A percentile compares a stretch with the other conserved stretches of the same genome.
phyloP scores from a whole-genome alignment of 2,113 vertebrate genomes.

The Lepus europaeus region DNA sequence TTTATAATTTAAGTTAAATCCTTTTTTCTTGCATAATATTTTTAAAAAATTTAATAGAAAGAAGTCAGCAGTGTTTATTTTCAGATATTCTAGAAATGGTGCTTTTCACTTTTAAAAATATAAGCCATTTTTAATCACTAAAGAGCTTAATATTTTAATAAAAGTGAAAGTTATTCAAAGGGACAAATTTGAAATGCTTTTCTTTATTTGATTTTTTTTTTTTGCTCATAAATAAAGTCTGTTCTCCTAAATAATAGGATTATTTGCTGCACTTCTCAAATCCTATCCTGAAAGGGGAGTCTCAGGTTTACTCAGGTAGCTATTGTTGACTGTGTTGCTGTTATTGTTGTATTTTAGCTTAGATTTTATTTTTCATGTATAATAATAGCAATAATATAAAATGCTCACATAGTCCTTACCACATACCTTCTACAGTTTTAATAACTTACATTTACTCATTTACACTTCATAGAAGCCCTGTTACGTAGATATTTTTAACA shows the following conservation, averaged over 20 bases:
- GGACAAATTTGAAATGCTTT: not conserved
- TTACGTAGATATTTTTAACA: not conserved
- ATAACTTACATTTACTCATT: not conserved
- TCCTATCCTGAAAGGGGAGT: not conserved
- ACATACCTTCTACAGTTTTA: not conserved
- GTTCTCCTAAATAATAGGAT: not conserved
- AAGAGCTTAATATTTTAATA: constrained; percentile 31
- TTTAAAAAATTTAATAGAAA: not conserved
- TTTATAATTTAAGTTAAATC: not conserved
- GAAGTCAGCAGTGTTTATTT: not conserved
- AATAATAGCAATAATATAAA: not conserved
- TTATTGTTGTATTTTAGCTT: not conserved
- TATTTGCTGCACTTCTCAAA: not conserved
- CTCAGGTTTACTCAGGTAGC: not conserved
- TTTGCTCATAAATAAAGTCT: not conserved
- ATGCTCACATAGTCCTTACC: not conserved
- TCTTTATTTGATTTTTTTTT: not conserved
- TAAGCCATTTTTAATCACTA: not conserved
- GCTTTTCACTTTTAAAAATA: not conserved
- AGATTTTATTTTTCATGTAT: not conserved
- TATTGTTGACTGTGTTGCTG: not conserved
- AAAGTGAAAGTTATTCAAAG: not conserved
- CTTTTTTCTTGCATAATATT: not conserved
- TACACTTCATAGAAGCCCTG: not conserved
- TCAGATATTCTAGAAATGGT: not conserved